These are phyloP conservation scores for Heteromyza rotundicornis DNA, from an alignment of 2,888 invertebrate genomes.

Conservation along the genomic window DNA sequence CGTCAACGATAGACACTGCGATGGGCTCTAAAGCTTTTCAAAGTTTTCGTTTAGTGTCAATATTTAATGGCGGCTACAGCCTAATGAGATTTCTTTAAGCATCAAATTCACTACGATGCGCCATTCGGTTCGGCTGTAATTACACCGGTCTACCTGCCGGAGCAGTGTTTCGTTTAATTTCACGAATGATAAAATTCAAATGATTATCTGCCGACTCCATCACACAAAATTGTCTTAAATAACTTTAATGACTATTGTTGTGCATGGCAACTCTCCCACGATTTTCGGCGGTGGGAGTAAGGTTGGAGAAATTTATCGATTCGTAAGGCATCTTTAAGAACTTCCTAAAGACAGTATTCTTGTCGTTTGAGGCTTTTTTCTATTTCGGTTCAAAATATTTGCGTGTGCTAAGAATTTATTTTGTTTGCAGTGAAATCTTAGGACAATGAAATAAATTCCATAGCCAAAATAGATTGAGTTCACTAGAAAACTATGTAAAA, in stretches of 20 bases:
- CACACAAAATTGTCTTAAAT: not conserved
- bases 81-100: not conserved
- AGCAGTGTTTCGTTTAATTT: constrained; percentile 38
- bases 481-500: no score
- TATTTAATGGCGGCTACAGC: no score
- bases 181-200: constrained; percentile 48
- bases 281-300: not conserved
- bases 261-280: not conserved
- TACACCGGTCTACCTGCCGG: not conserved
- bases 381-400: no score
- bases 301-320: not conserved
- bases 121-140: not conserved
- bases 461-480: no score
- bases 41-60: not conserved
- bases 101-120: not conserved
- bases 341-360: not conserved
- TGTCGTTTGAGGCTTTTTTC: not conserved
- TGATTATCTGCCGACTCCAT: constrained; percentile 1
- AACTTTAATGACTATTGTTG: not conserved
- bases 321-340: no score
- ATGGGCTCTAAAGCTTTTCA: no score
- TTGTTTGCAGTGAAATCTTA: no score
- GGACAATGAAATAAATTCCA: no score
- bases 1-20: no score
- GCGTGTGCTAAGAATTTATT: no score